Evolutionary conservation across 2,888 invertebrate genomes (phyloP).

Genomic region (Ypsolopha sequella): DNA sequence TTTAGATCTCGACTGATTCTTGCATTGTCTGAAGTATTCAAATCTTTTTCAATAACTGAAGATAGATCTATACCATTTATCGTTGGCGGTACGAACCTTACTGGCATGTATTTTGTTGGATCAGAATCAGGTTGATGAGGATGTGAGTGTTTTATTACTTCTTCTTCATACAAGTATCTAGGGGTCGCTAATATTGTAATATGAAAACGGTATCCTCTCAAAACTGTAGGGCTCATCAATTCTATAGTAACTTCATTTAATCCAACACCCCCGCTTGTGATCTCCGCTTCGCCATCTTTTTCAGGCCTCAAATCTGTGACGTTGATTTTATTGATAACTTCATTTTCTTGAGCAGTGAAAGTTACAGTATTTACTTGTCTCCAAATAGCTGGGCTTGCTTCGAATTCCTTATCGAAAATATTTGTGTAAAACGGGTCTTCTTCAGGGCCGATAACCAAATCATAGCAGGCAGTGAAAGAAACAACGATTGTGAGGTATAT

Average conservation of each 20-base stretch:
- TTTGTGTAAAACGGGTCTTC: conserved; percentile 21
- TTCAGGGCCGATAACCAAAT: conserved; percentile 28
- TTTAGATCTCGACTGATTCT: too few relatives aligned
- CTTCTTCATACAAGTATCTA: too few relatives aligned
- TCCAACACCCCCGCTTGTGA: conserved; percentile 47
- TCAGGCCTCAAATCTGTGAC: conserved; percentile 42
- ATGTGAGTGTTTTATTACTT: too few relatives aligned
- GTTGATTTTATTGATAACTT: conserved; percentile 37
- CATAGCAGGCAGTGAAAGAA: conserved; percentile 26
- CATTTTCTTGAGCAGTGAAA: conserved; percentile 29
- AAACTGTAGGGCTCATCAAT: conserved; percentile 46
- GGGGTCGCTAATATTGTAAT: not conserved
- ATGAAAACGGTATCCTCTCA: conserved; percentile 47
- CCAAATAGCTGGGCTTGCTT: conserved; percentile 50
- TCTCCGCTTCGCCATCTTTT: conserved; percentile 46
- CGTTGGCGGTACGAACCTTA: too few relatives aligned
- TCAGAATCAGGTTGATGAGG: too few relatives aligned
- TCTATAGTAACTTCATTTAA: conserved; percentile 44
- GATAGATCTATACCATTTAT: too few relatives aligned
- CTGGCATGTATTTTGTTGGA: too few relatives aligned
- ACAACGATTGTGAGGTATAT: too few relatives aligned
- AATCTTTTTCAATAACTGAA: too few relatives aligned
- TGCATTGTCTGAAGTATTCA: too few relatives aligned
- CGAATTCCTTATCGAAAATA: conserved; percentile 36
- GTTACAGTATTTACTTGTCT: conserved; percentile 35